Base-by-base conservation (phyloP, 2,797 vertebrate genomes). In the Danio choprae region DNA sequence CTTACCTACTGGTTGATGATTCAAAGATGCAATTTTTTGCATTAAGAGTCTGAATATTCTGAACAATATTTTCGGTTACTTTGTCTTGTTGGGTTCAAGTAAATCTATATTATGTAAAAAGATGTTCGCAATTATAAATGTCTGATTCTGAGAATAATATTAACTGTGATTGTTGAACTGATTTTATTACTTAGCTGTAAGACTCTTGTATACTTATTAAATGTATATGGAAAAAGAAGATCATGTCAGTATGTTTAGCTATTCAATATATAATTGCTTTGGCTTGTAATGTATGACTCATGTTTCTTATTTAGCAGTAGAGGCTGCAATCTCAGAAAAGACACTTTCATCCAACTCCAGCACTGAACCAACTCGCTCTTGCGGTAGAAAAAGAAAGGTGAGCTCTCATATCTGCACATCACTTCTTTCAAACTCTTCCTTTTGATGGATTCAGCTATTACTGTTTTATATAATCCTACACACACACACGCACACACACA, bases 321-420 rank as follows among this genome's bases (percentile, higher is more conserved):
- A 64, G 16, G 53, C 4, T n/a, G 59, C 59, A 41, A n/a, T 6
- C 41, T 15, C 64, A 20, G 64, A 48, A 18, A 22, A 40, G 75
- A 12, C 22, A 8, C 41, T 4, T 38, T 69, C 64, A 59, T 78
- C 53, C 13, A 44, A 55, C 15, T 18, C 51, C 29, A 44, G 29
- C 18, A 22, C 10, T 59, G 11, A 48, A 64, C 63, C 82, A 8
- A 55, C 58, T 43, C 81, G 4, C 56, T 60, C 85, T 7, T 82
- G 36, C 60, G 74, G 75, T 29, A 81, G 38, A 55, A 92, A 86
- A 70, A 89, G 81, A 85, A 92, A 92, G 91, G 93, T 94, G 58
- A 38, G 85, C 7, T 7, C 18, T 59, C 8, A 20, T 41, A 71
- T 56, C 38, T 15, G n/a, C 4, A 55, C 13, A 41, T 41, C 38